Evolutionary conservation across 2,888 invertebrate species (phyloP), one percentile per base, ranked within the genome.

Genomic region (Agonum fuliginosum): DNA sequence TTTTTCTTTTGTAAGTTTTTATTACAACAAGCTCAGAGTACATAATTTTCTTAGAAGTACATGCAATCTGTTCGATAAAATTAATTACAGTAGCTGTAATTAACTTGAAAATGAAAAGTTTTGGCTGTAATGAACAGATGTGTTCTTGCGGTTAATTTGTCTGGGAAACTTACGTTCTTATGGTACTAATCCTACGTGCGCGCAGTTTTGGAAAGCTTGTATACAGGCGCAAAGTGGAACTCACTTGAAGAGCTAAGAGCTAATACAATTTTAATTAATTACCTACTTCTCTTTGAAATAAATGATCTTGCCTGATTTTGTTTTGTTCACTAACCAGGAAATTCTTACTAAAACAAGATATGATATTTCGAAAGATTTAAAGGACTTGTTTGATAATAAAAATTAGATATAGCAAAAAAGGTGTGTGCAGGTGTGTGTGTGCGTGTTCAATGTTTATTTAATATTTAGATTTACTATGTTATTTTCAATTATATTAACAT

Each of bases 141-240:
- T 62, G 58, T 34, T 62, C 58, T 62, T 30, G 58, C 58, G 54
- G 54, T 54, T 62, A 62, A 62, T 62, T 54, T 62, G 58, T 62
- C 30, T 17, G 14, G 58, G 30, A 30, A 54, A 54, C 54, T 54
- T 54, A 27, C 24, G 54, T 54, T 54, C 48, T 48, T 48, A 48
- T 48, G n/a, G 20, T n/a, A 54, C 54, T 54, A 54, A 54, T 12
- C 22, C 24, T 22, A 20, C 54, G 20, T 12, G 24, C 24, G 10
- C 54, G 54, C n/a, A 6, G 24, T 12, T n/a, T 2, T 12, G 48
- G 22, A 37, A 12, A 22, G 54, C 12, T n/a, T 20, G 24, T 10
- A 12, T 24, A 24, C 54, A 54, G 54, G 54, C 54, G 54, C 24
- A 54, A 24, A 20, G 22, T 37, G 12, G n/a, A n/a, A n/a, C n/a